Conservation (phyloP, 2,888 invertebrate genomes). For the Plutella xylostella region DNA sequence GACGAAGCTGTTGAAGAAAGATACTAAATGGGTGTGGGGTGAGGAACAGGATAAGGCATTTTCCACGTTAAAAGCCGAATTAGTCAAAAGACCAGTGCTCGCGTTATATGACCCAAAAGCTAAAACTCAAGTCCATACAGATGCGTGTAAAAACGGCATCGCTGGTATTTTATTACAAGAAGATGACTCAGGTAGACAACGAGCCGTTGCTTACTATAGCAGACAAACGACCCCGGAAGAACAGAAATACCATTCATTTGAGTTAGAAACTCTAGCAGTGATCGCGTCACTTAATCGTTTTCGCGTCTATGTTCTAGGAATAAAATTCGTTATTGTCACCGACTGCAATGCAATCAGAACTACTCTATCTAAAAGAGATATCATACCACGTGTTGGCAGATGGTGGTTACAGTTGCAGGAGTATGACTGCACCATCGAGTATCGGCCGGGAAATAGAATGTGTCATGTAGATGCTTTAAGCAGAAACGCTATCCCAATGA, state of each 20-base stretch:
- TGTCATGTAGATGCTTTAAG: slow-evolving; percentile 25
- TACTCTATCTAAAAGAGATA: slow-evolving; percentile 23
- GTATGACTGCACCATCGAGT: slow-evolving; percentile 27
- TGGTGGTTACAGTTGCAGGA: too few relatives aligned
- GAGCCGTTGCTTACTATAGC: slow-evolving; percentile 25
- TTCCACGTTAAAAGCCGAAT: slow-evolving; percentile 15
- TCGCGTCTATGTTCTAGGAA: slow-evolving; percentile 26
- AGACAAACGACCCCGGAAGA: slow-evolving; percentile 26
- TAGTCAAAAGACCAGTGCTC: slow-evolving; percentile 15
- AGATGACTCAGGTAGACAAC: slow-evolving; percentile 4
- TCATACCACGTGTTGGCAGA: slow-evolving; percentile 24
- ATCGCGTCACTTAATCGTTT: slow-evolving; percentile 27
- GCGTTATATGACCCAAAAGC: not conserved
- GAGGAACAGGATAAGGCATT: slow-evolving; percentile 18
- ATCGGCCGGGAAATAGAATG: slow-evolving; percentile 24
- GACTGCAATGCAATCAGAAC: slow-evolving; percentile 29
- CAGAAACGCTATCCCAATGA: not conserved
- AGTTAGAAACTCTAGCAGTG: slow-evolving; percentile 33
- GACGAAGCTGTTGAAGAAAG: slow-evolving; percentile 17
- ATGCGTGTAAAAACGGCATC: slow-evolving; percentile 25
- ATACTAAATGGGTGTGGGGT: slow-evolving; percentile 14
- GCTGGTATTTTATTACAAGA: slow-evolving; percentile 25
- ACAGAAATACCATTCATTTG: slow-evolving; percentile 25
- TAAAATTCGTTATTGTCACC: slow-evolving; percentile 23
- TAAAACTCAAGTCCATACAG: slow-evolving; percentile 14